These are phyloP conservation scores for Cephalotes varians DNA, from an alignment of 2,888 invertebrate genomes.

Conservation along the genomic window DNA sequence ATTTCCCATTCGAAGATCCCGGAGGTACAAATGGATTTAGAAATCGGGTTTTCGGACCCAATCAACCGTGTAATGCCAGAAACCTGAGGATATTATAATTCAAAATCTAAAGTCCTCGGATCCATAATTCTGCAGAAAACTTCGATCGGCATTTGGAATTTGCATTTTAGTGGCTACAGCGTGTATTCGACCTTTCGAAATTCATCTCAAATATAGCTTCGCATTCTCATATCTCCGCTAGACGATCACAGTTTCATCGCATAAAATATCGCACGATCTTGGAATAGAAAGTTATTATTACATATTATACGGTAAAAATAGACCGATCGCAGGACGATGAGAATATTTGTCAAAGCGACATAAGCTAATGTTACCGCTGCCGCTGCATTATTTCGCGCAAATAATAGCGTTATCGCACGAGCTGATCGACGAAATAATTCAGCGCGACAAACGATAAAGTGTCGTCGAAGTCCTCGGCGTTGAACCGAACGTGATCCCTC, in stretches of 20 bases:
- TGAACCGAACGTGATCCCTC: slow-evolving; percentile 17
- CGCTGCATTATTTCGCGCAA: slow-evolving; percentile 14
- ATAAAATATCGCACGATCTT: slow-evolving; percentile 16
- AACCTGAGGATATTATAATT: not conserved
- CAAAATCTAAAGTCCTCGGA: not conserved
- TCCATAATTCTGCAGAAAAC: not conserved
- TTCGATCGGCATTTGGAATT: not conserved
- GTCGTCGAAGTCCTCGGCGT: slow-evolving; percentile 16
- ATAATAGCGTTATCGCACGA: slow-evolving; percentile 30
- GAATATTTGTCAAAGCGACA: not conserved
- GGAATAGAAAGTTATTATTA: not conserved
- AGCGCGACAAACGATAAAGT: not conserved
- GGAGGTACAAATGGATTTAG: not conserved
- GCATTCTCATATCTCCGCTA: not conserved
- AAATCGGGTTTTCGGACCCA: not conserved
- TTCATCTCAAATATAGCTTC: not conserved
- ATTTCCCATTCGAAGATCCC: not conserved
- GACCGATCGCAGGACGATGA: not conserved
- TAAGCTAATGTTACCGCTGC: not conserved
- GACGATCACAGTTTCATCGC: not conserved
- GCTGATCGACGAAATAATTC: slow-evolving; percentile 29
- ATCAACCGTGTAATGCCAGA: not conserved
- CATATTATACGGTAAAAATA: not conserved
- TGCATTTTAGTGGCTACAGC: not conserved
- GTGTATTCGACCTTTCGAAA: not conserved